Conservation (phyloP, 2,888 invertebrate genomes). For the Heliconius ethilla region DNA sequence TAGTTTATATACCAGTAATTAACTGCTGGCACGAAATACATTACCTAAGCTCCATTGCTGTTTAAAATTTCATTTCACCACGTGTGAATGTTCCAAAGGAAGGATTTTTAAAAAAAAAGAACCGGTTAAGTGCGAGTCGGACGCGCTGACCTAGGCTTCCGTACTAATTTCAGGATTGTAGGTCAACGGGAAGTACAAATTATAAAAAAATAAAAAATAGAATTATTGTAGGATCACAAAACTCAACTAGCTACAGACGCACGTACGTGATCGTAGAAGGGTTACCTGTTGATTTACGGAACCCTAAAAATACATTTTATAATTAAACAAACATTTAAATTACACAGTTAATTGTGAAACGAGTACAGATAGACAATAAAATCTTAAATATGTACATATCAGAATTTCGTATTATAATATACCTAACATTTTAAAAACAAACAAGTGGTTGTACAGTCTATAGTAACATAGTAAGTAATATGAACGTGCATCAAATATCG, state of each 20-base stretch:
- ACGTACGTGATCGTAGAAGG: not conserved
- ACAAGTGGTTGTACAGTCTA: not conserved
- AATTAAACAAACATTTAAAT: not conserved
- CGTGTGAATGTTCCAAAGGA: not conserved
- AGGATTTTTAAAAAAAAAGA: not conserved
- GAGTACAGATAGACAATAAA: not conserved
- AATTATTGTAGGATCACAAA: too few relatives aligned
- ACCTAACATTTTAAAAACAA: not conserved
- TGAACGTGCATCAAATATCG: conserved; percentile 35
- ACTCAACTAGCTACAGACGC: too few relatives aligned
- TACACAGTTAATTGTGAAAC: not conserved
- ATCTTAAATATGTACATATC: not conserved
- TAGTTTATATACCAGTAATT: conserved; percentile 68
- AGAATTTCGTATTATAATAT: not conserved
- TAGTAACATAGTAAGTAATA: conserved; percentile 6
- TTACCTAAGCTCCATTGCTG: conserved; percentile 47
- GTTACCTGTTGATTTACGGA: not conserved
- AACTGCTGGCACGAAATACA: conserved; percentile 58
- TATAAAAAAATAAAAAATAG: too few relatives aligned
- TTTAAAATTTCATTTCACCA: conserved; percentile 48
- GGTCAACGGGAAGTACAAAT: too few relatives aligned
- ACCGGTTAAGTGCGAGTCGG: too few relatives aligned
- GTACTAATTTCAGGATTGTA: too few relatives aligned
- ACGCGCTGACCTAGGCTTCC: too few relatives aligned
- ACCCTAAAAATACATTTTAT: too few relatives aligned